Percentiles rank a stretch among this genome's conserved stretches.
phyloP scores from a whole-genome alignment of 2,113 vertebrate genomes.

The Mastomys coucha region DNA sequence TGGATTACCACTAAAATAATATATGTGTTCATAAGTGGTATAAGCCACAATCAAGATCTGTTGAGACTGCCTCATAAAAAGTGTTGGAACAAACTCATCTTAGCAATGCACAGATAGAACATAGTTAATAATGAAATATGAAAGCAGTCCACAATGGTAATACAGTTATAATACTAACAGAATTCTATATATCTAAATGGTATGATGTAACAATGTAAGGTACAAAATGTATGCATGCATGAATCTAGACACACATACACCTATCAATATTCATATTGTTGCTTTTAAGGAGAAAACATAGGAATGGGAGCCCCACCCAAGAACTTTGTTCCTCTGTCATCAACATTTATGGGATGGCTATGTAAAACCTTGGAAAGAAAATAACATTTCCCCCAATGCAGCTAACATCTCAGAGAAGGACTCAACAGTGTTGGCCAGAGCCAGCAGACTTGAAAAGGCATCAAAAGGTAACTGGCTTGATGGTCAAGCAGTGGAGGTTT shows the following conservation, averaged over 20 bases:
- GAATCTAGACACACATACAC: no score
- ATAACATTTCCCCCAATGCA: not conserved
- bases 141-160: not conserved
- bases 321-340: conserved; percentile 37
- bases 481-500: not conserved
- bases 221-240: not conserved
- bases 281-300: not conserved
- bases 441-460: conserved; percentile 36
- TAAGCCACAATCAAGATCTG: conserved; percentile 35
- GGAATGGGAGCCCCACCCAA: not conserved
- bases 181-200: not conserved
- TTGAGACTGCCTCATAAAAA: conserved; percentile 50
- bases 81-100: not conserved
- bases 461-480: not conserved
- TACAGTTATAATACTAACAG: not conserved
- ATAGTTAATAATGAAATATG: not conserved
- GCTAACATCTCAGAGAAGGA: not conserved
- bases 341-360: not conserved
- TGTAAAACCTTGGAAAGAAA: not conserved
- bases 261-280: not conserved
- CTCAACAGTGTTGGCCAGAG: not conserved
- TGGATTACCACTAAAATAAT: conserved; percentile 65
- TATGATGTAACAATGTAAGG: not conserved
- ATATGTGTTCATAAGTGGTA: conserved; percentile 15
- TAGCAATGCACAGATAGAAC: not conserved